Evolutionary conservation across 2,888 invertebrate genomes (phyloP), one percentile per base, ranked within the genome.

Genomic region (Clitarchus hookeri): DNA sequence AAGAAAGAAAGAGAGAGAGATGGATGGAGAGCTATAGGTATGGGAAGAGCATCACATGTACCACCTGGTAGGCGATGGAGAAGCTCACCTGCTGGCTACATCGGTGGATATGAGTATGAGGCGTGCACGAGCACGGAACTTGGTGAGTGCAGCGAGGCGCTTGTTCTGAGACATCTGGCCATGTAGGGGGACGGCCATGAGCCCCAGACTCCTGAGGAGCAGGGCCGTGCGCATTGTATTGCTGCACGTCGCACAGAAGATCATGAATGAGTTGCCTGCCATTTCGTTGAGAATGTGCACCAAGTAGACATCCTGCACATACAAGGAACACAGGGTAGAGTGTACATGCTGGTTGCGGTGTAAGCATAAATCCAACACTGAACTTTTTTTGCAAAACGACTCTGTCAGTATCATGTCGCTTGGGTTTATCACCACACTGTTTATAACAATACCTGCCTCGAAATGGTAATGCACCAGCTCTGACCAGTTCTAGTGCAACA

Each of bases 101-200:
- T 99, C 99, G 0, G 99, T 99, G 23, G 99, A 99, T 86, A 99
- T 97, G 8, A 99, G 93, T 89, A 99, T 97, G 0, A 98, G 97
- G n/a, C 99, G 93, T 89, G 94, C 95, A 92, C 98, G 98, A 44
- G 96, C 96, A 92, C 98, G 98, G 91, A 99, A 99, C 93, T 99
- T 99, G 89, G 98, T 98, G 26, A 99, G 92, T 0, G 99, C 96
- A 0, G 98, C 99, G 83, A 99, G 93, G 54, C 99, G 94, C 91
- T 99, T 99, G 91, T 98, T 97, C 92, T 99, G 99, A 23, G 97
- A 96, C 98, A 99, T 98, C 92, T 99, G 98, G 0, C 99, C 99
- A 91, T 99, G 98, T n/a, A 99, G 93, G 0, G 99, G 99, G 84
- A 99, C 97, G 0, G 99, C 99, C 1, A 96, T 95, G 87, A 99